Percentiles rank a stretch among this genome's conserved stretches.
These are phyloP conservation scores for Nixonia krombeini DNA, from an alignment of 1,140 invertebrate species.

Conservation along the genomic window DNA sequence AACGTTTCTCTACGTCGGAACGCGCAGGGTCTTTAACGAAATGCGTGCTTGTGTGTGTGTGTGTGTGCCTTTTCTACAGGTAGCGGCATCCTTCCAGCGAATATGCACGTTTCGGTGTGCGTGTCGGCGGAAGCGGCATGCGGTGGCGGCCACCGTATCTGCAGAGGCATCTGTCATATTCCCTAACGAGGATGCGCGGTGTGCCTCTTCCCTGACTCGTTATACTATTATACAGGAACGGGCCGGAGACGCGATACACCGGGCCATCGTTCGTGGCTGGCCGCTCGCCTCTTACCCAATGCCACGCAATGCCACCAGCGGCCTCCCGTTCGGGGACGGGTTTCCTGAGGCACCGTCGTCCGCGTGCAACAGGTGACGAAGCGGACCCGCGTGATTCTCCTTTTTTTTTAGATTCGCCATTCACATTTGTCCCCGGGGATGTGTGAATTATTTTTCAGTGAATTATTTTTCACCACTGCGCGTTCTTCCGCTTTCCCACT, in stretches of 20 bases:
- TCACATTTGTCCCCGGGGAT: slow-evolving; percentile 5
- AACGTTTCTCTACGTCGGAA: slow-evolving; percentile 19
- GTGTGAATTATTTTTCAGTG: slow-evolving; percentile 35
- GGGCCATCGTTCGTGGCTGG: slow-evolving; percentile 35
- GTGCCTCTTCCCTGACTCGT: slow-evolving; percentile 25
- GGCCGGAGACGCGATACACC: slow-evolving; percentile 15
- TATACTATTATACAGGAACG: slow-evolving; percentile 48
- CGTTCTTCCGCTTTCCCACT: too few relatives aligned
- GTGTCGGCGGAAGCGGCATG: slow-evolving; percentile 38
- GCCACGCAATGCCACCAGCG: slow-evolving; percentile 7
- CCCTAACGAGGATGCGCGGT: slow-evolving; percentile 44
- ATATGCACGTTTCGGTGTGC: slow-evolving; percentile 38
- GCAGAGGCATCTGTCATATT: slow-evolving; percentile 46
- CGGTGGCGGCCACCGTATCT: slow-evolving; percentile 37
- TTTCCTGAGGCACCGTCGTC: not conserved
- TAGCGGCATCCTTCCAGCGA: slow-evolving; percentile 23
- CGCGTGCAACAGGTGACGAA: slow-evolving; percentile 39
- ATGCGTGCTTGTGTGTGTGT: slow-evolving; percentile 8
- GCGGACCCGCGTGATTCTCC: slow-evolving; percentile 26
- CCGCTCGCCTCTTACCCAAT: slow-evolving; percentile 3
- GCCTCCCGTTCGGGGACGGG: not conserved
- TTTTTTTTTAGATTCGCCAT: slow-evolving; percentile 29
- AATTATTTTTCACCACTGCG: too few relatives aligned
- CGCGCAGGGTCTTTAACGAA: not conserved
- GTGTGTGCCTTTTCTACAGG: slow-evolving; percentile 27